Conservation (phyloP, 1,140 invertebrate genomes). For the Bombus huntii region DNA sequence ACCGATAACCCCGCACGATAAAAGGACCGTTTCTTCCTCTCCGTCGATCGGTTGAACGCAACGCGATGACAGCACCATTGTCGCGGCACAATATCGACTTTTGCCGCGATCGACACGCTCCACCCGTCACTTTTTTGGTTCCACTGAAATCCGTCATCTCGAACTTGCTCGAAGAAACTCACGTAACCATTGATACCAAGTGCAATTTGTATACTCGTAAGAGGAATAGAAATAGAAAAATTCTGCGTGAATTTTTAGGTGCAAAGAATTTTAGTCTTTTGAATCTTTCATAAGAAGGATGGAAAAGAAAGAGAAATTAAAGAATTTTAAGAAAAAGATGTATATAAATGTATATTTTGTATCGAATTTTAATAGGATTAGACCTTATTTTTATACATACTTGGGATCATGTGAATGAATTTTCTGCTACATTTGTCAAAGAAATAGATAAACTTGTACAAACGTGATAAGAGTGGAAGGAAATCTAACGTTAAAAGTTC, state of each 20-base stretch:
- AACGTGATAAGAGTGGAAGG: no score
- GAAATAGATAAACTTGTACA: no score
- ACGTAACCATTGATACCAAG: not conserved
- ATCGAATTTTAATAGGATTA: not conserved
- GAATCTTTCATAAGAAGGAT: not conserved
- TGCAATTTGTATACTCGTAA: not conserved
- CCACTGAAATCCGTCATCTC: not conserved
- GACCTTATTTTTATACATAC: no score
- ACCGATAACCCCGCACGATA: conserved; percentile 70
- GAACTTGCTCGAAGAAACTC: not conserved
- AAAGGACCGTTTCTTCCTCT: conserved; percentile 58
- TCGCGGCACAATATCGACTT: conserved; percentile 9
- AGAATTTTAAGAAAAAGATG: not conserved
- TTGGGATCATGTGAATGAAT: no score
- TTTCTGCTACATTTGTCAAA: no score
- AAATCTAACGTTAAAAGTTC: not conserved
- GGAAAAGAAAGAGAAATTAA: not conserved
- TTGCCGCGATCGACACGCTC: not conserved
- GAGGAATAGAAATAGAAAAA: not conserved
- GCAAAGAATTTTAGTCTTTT: not conserved
- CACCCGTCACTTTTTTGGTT: not conserved
- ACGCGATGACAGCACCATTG: conserved; percentile 13
- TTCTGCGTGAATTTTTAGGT: not conserved
- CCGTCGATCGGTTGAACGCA: conserved; percentile 33
- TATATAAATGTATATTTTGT: not conserved